Evolutionary conservation across 2,888 invertebrate genomes (phyloP), one percentile per base, ranked within the genome.

Genomic region (Leucozona laternaria): DNA sequence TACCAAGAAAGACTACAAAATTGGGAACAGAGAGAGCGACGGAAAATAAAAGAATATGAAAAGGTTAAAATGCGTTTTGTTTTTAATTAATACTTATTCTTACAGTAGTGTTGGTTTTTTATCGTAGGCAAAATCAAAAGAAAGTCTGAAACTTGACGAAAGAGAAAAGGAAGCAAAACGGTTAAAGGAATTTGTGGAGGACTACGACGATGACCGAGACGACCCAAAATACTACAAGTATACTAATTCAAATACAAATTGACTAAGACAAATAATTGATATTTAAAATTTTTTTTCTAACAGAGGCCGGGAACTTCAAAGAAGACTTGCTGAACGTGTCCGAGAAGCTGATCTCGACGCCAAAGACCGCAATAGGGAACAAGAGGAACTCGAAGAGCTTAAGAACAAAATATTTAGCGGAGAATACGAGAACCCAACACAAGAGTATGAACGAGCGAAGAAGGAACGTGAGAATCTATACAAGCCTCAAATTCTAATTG

Each of bases 151-250:
- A 90, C 96, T 97, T 90, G 96, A 97, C 90, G 98, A 98, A 91
- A 94, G 97, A 80, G 96, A 97, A 92, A 95, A 96, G 80, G 99
- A 99, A 93, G 98, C 98, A 0, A 97, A 97, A 93, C 94, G 97
- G 55, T 94, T 99, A 73, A 98, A 98, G 93, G 98, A 99, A 93
- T 99, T 99, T 93, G 94, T 99, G 4, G 99, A 99, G 93, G 99
- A 99, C 93, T 99, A 99, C 91, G 99, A 99, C 91, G 99, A 99
- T 92, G 98, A 99, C 93, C 94, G 98, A 71, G 98, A 99, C 92
- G 99, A 99, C 92, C 95, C 96, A 64, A 99, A 99, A 93, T 99
- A 97, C 93, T 99, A 99, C 94, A 98, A 97, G 91, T 90, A 89
- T 25, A 25, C 4, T 3, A 71, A 71, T 37, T n/a, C 17, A 57